Conservation (phyloP, 2,797 vertebrate species). For the Rhincodon typus region DNA sequence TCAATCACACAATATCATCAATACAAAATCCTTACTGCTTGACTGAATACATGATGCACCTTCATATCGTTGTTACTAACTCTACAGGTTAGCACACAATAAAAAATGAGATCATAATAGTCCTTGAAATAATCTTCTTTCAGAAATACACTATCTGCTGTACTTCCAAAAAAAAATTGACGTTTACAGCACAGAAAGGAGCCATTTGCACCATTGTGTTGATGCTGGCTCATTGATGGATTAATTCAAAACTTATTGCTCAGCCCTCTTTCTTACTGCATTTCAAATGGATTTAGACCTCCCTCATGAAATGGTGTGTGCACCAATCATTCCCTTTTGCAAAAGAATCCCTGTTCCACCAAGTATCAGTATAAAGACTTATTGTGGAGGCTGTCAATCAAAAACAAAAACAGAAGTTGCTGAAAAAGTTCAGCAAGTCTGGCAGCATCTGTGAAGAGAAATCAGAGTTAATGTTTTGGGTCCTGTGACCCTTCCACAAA, state of each 20-base stretch:
- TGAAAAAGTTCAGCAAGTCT: too few relatives aligned
- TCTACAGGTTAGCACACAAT: background rate
- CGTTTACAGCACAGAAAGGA: background rate
- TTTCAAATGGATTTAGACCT: background rate
- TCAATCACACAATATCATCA: background rate
- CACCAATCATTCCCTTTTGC: background rate
- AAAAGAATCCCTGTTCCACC: background rate
- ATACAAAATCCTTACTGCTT: background rate
- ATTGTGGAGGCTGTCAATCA: too few relatives aligned
- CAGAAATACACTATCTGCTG: background rate
- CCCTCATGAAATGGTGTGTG: background rate
- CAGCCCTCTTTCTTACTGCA: background rate
- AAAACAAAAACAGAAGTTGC: too few relatives aligned
- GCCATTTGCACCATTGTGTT: background rate
- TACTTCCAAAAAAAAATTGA: background rate
- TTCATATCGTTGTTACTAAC: background rate
- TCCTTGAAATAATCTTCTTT: background rate
- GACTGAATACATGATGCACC: background rate
- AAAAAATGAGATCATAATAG: background rate
- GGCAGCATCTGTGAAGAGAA: too few relatives aligned
- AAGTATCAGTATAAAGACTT: background rate
- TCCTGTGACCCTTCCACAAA: too few relatives aligned
- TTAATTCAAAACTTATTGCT: background rate
- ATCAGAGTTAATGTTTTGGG: too few relatives aligned
- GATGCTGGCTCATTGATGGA: background rate